phyloP scores from a whole-genome alignment of 2,113 vertebrate genomes.

The Rhagologus leucostigma region DNA sequence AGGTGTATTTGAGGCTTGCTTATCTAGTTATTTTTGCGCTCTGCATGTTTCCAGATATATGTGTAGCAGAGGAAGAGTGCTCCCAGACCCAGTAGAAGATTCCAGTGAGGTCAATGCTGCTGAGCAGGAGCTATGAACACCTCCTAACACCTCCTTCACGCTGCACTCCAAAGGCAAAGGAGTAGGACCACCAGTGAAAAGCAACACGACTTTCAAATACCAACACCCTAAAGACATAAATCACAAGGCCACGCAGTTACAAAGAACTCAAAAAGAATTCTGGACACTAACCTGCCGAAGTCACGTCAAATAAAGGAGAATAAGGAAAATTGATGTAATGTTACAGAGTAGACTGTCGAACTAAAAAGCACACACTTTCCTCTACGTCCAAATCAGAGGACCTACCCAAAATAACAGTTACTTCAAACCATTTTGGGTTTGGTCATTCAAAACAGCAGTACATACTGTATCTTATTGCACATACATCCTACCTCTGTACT shows the following conservation, averaged over 20 bases:
- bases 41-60: not conserved
- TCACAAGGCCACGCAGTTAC: not conserved
- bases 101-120: not conserved
- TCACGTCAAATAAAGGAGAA: not conserved
- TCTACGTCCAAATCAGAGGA: not conserved
- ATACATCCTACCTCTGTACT: not conserved
- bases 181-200: not conserved
- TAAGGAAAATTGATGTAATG: not conserved
- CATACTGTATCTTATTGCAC: not conserved
- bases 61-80: not conserved
- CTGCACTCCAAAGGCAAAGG: not conserved
- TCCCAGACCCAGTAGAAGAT: not conserved
- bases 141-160: not conserved
- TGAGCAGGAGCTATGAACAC: not conserved
- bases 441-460: not conserved
- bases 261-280: not conserved
- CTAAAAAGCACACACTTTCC: not conserved
- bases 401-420: not conserved
- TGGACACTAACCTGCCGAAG: not conserved
- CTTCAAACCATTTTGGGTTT: not conserved
- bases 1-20: not conserved
- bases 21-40: not conserved
- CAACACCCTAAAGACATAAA: not conserved
- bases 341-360: not conserved
- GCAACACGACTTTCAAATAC: not conserved